phyloP scores from a whole-genome alignment of 2,113 vertebrate genomes.

The Thalassoma bifasciatum region DNA sequence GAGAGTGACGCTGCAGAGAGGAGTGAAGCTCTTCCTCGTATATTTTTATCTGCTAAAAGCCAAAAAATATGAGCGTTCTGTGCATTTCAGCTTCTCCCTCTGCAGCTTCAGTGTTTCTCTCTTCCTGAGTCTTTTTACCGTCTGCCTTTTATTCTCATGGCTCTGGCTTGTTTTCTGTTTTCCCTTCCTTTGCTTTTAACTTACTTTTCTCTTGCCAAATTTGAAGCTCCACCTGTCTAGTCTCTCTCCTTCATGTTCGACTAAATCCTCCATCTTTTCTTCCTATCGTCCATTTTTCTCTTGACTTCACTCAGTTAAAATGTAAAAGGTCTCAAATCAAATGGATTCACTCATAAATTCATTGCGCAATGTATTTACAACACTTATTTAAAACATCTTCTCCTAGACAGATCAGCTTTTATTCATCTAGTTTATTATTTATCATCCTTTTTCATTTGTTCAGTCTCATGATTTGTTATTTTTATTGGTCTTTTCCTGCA shows the following conservation, averaged over 20 bases:
- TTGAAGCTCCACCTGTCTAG: not conserved
- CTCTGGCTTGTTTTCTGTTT: not conserved
- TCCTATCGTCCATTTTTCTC: no score
- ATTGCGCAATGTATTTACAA: no score
- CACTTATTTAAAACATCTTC: not conserved
- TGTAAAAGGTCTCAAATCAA: no score
- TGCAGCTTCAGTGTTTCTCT: not conserved
- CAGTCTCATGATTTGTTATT: not conserved
- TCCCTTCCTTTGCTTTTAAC: not conserved
- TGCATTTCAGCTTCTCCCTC: not conserved
- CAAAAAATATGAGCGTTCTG: slow-evolving; percentile 12
- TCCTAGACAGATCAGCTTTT: not conserved
- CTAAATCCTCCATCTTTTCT: not conserved
- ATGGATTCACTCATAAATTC: no score
- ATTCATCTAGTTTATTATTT: not conserved
- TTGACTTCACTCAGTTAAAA: no score
- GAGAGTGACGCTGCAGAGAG: slow-evolving; percentile 25
- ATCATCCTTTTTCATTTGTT: not conserved
- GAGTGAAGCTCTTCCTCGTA: slow-evolving; percentile 32
- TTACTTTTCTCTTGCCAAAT: not conserved
- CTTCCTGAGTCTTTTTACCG: not conserved
- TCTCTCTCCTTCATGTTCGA: not conserved
- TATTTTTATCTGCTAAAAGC: slow-evolving; percentile 42
- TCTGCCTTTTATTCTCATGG: not conserved
- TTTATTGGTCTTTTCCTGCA: not conserved